Conservation (phyloP, 2,797 vertebrate genomes). For the Rousettus madagascariensis region DNA sequence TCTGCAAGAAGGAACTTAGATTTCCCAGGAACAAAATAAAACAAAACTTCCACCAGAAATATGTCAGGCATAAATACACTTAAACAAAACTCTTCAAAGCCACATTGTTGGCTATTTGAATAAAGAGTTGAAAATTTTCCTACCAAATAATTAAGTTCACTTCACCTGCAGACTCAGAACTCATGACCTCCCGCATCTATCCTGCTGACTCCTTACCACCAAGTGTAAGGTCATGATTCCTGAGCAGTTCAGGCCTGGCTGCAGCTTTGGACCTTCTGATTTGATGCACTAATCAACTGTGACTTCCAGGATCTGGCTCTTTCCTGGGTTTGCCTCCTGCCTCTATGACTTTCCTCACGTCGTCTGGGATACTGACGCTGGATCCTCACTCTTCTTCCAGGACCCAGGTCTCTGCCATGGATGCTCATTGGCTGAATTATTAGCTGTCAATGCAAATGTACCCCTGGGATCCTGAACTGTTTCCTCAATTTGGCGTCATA, state of each 20-base stretch:
- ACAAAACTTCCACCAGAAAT: constrained; percentile 43
- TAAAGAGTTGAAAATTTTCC: background rate
- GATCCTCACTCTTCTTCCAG: background rate
- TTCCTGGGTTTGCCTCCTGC: background rate
- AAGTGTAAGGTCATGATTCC: background rate
- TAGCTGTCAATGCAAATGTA: background rate
- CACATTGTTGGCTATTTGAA: background rate
- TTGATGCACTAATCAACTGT: background rate
- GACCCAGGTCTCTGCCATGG: background rate
- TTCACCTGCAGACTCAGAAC: background rate
- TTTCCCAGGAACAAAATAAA: constrained; percentile 62
- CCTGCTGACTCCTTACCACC: background rate
- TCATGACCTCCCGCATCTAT: background rate
- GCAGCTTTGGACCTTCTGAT: background rate
- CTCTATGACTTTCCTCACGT: background rate
- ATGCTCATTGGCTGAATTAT: background rate
- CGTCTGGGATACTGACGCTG: background rate
- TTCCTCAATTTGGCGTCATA: background rate
- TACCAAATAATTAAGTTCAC: background rate
- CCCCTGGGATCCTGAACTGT: background rate
- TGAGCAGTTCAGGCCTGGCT: background rate
- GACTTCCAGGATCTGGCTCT: background rate
- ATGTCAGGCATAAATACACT: constrained; percentile 4
- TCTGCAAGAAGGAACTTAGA: constrained; percentile 51
- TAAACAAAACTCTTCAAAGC: background rate